Evolutionary conservation across 37 sponge, comb jelly and placozoan species (phyloP).

Genomic region (Beroe forskalii): DNA sequence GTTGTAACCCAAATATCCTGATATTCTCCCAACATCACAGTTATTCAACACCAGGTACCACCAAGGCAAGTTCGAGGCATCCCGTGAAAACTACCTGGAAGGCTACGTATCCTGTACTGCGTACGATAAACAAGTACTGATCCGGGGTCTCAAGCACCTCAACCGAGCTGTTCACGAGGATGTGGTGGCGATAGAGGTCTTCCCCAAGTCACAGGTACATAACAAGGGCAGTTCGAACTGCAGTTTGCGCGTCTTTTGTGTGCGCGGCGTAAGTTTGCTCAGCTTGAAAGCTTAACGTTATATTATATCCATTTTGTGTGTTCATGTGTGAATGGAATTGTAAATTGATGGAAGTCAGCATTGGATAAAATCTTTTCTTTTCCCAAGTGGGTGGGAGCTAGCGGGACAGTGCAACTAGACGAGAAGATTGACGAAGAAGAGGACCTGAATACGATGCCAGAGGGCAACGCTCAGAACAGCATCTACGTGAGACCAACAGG

Average conservation of each 20-base stretch:
- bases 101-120: constrained; percentile 74
- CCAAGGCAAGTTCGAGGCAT: constrained; percentile 83
- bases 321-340: too few relatives aligned
- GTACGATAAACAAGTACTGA: constrained; percentile 72
- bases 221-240: too few relatives aligned
- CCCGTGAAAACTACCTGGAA: constrained; percentile 84
- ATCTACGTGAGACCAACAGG: constrained; percentile 29
- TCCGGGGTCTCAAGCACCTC: constrained; percentile 75
- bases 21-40: too few relatives aligned
- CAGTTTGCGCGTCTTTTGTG: too few relatives aligned
- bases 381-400: constrained; percentile 5
- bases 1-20: too few relatives aligned
- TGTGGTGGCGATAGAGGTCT: constrained; percentile 84
- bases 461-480: not conserved
- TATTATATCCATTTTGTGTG: too few relatives aligned
- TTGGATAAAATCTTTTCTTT: not conserved
- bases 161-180: constrained; percentile 93
- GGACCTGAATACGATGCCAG: constrained; percentile 37
- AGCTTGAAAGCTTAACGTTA: too few relatives aligned
- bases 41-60: constrained; percentile 68
- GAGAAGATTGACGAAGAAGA: constrained; percentile 49
- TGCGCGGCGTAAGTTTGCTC: too few relatives aligned
- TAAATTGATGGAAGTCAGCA: too few relatives aligned
- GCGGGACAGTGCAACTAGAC: constrained; percentile 37
- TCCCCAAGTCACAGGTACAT: constrained; percentile 77